These are phyloP conservation scores for Euspilapteryx auroguttella DNA, from an alignment of 2,888 invertebrate genomes.

Conservation along the genomic window DNA sequence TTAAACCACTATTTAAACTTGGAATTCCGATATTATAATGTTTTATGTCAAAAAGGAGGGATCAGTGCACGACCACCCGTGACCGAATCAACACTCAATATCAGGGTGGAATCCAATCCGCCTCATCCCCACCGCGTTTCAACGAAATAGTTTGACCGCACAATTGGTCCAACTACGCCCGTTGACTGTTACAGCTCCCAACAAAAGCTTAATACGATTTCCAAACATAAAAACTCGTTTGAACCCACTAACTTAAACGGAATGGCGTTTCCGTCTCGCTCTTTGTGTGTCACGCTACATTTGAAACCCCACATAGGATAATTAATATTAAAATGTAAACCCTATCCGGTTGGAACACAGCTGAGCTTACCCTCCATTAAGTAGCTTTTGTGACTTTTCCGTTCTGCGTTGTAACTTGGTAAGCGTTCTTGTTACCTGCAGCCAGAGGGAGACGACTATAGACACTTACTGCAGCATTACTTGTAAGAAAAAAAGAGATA, in stretches of 20 bases:
- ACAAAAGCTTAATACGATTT: constrained; percentile 63
- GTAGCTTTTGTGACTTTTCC: background rate
- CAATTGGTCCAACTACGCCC: constrained; percentile 55
- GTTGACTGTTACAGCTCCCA: constrained; percentile 59
- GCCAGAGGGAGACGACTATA: constrained; percentile 25
- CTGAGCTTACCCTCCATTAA: fast-evolving
- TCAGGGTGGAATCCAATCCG: constrained; percentile 45
- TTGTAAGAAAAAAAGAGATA: constrained; percentile 11
- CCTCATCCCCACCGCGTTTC: constrained; percentile 41
- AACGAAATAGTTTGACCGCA: constrained; percentile 54
- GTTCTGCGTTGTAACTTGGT: constrained; percentile 21
- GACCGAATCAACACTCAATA: constrained; percentile 42
- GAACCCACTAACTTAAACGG: constrained; percentile 55
- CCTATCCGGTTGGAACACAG: background rate
- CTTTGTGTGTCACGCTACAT: constrained; percentile 38
- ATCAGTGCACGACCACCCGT: too few species aligned
- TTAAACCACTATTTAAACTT: constrained; percentile 11
- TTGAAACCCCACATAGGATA: constrained; percentile 30
- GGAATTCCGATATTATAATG: too few species aligned
- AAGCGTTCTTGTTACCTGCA: constrained; percentile 29
- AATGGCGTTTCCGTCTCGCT: constrained; percentile 45
- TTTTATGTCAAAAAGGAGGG: too few species aligned
- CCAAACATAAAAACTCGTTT: constrained; percentile 61
- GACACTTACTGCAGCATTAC: background rate
- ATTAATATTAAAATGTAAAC: constrained; percentile 13